Evolutionary conservation across 2,113 vertebrate genomes (phyloP).

Genomic region (Syrrhaptes paradoxus): DNA sequence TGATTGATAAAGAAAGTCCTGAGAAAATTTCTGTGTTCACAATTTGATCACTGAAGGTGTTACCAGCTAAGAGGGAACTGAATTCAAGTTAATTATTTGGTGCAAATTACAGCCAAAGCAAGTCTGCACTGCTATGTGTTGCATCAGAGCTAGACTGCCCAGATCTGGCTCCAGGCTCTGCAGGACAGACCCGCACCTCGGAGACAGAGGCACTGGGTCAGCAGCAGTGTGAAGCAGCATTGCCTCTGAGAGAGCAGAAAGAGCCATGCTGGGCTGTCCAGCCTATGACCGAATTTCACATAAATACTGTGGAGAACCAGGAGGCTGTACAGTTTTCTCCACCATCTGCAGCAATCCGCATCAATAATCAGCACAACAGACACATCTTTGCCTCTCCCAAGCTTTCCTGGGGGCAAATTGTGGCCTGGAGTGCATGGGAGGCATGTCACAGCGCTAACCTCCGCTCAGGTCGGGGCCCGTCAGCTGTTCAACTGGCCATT

Average conservation of each 20-base stretch:
- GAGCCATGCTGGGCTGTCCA: accelerated
- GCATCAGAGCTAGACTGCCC: accelerated
- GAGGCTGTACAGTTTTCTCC: neutral
- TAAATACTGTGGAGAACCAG: neutral
- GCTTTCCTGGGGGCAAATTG: neutral
- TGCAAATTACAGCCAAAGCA: neutral
- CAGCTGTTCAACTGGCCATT: too few species aligned
- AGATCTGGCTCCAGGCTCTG: neutral
- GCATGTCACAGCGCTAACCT: accelerated
- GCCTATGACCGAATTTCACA: neutral
- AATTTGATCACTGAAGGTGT: neutral
- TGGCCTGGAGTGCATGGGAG: neutral
- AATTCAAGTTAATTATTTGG: neutral
- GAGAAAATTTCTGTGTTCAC: neutral
- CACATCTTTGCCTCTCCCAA: neutral
- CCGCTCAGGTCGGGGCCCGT: neutral
- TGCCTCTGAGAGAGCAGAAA: neutral
- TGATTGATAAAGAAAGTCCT: neutral
- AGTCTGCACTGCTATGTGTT: neutral
- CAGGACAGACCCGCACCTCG: neutral
- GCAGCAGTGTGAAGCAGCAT: neutral
- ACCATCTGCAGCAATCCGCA: neutral
- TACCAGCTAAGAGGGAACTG: neutral
- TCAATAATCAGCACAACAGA: accelerated
- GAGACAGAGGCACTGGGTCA: neutral